These are phyloP conservation scores for Thalpophila matura DNA, from an alignment of 2,888 invertebrate species.

Conservation along the genomic window DNA sequence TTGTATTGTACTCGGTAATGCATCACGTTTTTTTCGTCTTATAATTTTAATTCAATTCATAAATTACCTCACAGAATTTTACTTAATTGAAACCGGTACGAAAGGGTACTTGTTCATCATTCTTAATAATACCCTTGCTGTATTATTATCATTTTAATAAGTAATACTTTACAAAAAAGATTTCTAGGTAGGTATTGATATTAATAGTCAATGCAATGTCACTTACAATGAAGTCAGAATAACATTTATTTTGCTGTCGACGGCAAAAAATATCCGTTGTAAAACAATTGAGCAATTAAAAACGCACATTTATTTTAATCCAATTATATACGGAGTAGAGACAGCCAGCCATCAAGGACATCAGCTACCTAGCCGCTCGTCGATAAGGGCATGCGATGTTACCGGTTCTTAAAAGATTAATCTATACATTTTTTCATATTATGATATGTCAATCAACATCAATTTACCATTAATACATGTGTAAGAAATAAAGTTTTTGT, in stretches of 20 bases:
- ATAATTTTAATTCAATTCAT: constrained; percentile 6
- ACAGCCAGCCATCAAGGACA: constrained; percentile 51
- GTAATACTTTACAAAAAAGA: constrained; percentile 16
- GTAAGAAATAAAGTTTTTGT: constrained; percentile 55
- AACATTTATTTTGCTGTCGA: constrained; percentile 23
- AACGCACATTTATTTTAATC: constrained; percentile 61
- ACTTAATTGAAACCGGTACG: constrained; percentile 7
- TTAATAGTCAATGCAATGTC: constrained; percentile 54
- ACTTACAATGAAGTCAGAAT: constrained; percentile 43
- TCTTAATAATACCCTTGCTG: not conserved
- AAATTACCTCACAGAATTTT: not conserved
- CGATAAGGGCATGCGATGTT: constrained; percentile 50
- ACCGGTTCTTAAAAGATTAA: constrained; percentile 62
- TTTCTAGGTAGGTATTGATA: constrained; percentile 25
- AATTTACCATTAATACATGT: constrained; percentile 60
- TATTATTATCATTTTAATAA: constrained; percentile 28
- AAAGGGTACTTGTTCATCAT: not conserved
- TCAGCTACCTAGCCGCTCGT: constrained; percentile 29
- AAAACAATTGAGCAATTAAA: constrained; percentile 66
- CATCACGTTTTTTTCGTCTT: not conserved
- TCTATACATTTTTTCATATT: constrained; percentile 59
- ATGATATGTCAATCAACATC: constrained; percentile 67
- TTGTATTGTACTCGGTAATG: not conserved
- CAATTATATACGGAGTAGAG: constrained; percentile 51
- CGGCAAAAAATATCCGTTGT: constrained; percentile 50